Conservation (phyloP, 1,140 invertebrate species). For the Ctenoplectra terminalis region DNA sequence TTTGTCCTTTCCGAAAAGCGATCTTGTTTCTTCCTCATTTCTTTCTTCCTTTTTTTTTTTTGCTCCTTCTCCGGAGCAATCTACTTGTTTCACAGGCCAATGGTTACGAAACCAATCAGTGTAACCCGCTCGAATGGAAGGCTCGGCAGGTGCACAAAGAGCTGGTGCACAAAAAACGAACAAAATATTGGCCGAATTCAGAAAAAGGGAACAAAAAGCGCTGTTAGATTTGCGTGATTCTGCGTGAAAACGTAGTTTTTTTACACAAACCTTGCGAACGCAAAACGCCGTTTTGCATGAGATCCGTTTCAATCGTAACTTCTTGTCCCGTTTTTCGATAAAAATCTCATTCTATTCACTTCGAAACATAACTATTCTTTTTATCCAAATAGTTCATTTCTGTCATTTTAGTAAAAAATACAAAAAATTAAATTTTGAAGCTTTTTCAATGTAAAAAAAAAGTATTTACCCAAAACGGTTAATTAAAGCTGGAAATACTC, state of each 20-base stretch:
- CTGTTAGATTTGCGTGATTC: conserved; percentile 29
- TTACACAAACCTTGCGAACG: neutral
- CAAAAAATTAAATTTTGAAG: no score
- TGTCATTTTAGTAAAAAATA: neutral
- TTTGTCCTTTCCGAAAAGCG: conserved; percentile 54
- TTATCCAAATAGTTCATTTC: neutral
- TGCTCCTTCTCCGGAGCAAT: conserved; percentile 61
- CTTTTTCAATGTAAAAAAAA: no score
- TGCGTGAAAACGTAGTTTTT: conserved; percentile 22
- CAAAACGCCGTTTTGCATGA: neutral
- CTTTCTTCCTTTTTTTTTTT: conserved; percentile 20
- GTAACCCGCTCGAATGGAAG: conserved; percentile 68
- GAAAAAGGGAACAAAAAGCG: conserved; percentile 45
- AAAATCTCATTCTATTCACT: neutral
- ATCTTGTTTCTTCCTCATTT: conserved; percentile 38
- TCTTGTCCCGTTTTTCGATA: neutral
- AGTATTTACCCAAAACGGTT: no score
- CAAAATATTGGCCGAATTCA: conserved; percentile 54
- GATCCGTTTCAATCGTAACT: no score
- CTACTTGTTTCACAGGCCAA: conserved; percentile 69
- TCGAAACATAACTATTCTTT: neutral
- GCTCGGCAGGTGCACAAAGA: conserved; percentile 64
- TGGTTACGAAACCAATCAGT: conserved; percentile 71
- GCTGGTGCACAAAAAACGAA: conserved; percentile 41
- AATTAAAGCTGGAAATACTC: no score